A percentile compares a stretch with the other conserved stretches of the same genome.
phyloP scores from a whole-genome alignment of 2,888 invertebrate genomes.

The Biston betularia region DNA sequence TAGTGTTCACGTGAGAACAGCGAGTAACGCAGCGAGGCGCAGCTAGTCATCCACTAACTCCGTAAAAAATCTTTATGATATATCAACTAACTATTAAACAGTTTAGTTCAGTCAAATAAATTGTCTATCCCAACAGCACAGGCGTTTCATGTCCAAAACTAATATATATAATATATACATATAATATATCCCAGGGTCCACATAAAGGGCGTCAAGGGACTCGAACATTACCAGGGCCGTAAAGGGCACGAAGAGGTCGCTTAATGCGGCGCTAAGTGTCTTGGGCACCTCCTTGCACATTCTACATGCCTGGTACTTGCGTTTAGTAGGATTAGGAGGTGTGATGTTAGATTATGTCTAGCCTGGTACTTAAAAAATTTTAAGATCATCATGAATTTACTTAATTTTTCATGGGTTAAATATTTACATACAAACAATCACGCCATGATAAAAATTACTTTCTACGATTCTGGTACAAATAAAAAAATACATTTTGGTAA shows the following conservation, averaged over 20 bases:
- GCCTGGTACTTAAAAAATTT: not conserved
- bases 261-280: conserved; percentile 68
- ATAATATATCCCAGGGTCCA: conserved; percentile 21
- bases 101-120: no score
- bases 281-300: conserved; percentile 49
- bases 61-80: no score
- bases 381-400: no score
- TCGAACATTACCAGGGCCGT: conserved; percentile 63
- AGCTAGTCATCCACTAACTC: no score
- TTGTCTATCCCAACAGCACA: not conserved
- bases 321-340: conserved; percentile 26
- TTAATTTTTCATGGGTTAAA: no score
- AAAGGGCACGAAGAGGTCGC: conserved; percentile 65
- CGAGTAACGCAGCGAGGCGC: no score
- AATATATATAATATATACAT: not conserved
- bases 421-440: no score
- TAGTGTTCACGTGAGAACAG: no score
- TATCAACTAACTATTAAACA: no score
- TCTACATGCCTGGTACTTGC: conserved; percentile 45
- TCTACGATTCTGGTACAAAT: no score
- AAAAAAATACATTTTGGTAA: no score
- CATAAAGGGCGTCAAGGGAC: conserved; percentile 53
- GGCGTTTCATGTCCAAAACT: conserved; percentile 11
- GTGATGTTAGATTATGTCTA: conserved; percentile 4
- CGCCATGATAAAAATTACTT: no score